Evolutionary conservation across 2,888 invertebrate genomes (phyloP).

Genomic region (Drosophila sordidula): DNA sequence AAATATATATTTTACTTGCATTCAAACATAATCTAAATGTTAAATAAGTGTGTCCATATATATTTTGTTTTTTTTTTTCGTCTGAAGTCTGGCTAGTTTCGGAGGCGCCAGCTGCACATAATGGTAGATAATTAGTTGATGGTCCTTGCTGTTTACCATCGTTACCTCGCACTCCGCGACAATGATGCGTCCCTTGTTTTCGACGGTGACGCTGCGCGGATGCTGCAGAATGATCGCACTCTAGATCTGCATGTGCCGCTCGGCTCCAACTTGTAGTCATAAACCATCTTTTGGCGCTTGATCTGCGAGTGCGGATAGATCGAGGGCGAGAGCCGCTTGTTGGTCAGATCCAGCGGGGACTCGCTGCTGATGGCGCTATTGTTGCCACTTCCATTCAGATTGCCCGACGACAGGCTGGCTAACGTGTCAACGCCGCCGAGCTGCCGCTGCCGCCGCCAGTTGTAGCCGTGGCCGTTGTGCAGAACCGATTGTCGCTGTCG

Average conservation of each 20-base stretch:
- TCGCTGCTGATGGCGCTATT: slow-evolving; percentile 71
- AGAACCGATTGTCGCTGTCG: slow-evolving; percentile 91
- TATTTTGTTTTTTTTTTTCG: too few relatives aligned
- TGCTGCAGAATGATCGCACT: slow-evolving; percentile 99
- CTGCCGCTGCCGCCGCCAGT: slow-evolving; percentile 85
- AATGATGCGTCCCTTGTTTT: slow-evolving; percentile 98
- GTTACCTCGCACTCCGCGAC: slow-evolving; percentile 99
- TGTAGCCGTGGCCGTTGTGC: slow-evolving; percentile 84
- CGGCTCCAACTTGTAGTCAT: slow-evolving; percentile 99
- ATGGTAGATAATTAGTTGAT: too few relatives aligned
- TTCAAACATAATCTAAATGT: too few relatives aligned
- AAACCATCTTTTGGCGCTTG: slow-evolving; percentile 99
- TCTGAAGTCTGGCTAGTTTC: too few relatives aligned
- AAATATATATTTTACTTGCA: too few relatives aligned
- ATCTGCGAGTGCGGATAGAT: slow-evolving; percentile 98
- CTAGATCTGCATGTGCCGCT: slow-evolving; percentile 99
- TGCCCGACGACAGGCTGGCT: slow-evolving; percentile 58
- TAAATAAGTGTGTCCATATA: too few relatives aligned
- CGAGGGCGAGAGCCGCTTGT: slow-evolving; percentile 93
- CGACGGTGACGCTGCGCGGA: slow-evolving; percentile 99
- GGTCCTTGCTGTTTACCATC: too few relatives aligned
- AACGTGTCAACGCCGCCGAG: slow-evolving; percentile 74
- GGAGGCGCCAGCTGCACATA: too few relatives aligned
- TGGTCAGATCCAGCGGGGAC: slow-evolving; percentile 93
- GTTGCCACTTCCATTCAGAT: slow-evolving; percentile 33